Base-by-base conservation (phyloP, 2,113 vertebrate species). In the Melanostigma gelatinosum region DNA sequence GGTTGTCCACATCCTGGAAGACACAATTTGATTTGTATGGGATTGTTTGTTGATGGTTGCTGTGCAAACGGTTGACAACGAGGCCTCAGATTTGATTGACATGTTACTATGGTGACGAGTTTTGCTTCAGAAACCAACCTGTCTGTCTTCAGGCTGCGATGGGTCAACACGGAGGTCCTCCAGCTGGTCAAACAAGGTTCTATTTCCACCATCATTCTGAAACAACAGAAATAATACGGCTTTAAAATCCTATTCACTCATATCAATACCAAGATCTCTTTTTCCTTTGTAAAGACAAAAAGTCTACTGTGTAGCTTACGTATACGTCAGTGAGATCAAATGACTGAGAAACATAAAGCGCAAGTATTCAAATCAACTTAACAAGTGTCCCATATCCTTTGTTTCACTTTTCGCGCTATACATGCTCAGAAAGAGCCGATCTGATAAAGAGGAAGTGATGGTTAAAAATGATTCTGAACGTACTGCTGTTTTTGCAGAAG, bases 121-220 rank as follows among this genome's bases (percentile, higher is more conserved):
- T 40, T 60, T 15, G 8, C 18, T 69, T 67, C 13, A 67, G 29
- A 58, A 42, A 87, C 79, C 8, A 74, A 94, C 93, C 89, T 91
- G 65, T n/a, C 38, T 9, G 1, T 87, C 50, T 27, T 92, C 87
- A 62, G 84, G n/a, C 1, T 63, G 38, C 8, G 42, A 13, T 12
- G 75, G 78, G 1, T 86, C 88, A 27, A 90, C 38, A 13, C 90
- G 82, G 3, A 91, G 80, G 4, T 93, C 93, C 0, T 95, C 92
- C 85, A 95, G 87, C 62, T 74, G 88, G 40, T 94, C 93, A 69
- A 92, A 93, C 74, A 94, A 73, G 8, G 90, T 42, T 74, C 84
- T 91, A 44, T 68, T 88, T 8, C 44, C 77, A 18, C 65, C 91
- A 64, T 92, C 81, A 80, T 68, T 86, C 89, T 93, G 54, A 38